Evolutionary conservation across 2,797 vertebrate species (phyloP), one percentile per base, ranked within the genome.

Genomic region (Gambusia yucatana): DNA sequence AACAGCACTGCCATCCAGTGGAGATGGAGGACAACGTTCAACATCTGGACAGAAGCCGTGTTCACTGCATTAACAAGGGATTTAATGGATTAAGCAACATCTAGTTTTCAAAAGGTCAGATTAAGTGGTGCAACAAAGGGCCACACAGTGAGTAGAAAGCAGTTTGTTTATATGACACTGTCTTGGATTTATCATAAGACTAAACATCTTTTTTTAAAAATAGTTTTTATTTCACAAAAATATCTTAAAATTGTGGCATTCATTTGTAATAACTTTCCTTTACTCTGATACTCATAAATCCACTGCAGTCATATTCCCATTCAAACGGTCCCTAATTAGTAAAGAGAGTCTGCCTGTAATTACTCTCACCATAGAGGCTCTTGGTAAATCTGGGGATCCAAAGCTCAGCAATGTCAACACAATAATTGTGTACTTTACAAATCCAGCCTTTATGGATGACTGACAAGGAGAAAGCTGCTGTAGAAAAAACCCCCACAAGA

Each of bases 1-100:
- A 10, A 33, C 85, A 70, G 17, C 76, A 84, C 86, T 70, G 90
- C 91, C 91, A 84, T 65, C 93, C 71, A 86, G 86, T 50, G 91
- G 91, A 72, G 14, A 74, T 1, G 33, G 16, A 8, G 17, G 10
- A 46, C 6, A 82, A 39, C 63, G 41, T 16, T 10, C 43, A 3
- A 87, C 84, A 88, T 89, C 87, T 91, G 88, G 84, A 81, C 28
- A 4, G 0, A 25, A 30, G 28, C 44, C n/a, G 1, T 1, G 13
- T 3, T 41, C 3, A 22, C 28, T 20, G 28, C 28, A 20, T 47
- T 72, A 33, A 33, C 39, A 25, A 4, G 3, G 11, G 7, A 36
- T 20, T 50, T 1, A 70, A 55, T 46, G 50, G 22, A 22, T 39
- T 5, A 22, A 6, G 63, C 25, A 43, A 72, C 39, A 43, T 2